Evolutionary conservation across 2,113 vertebrate genomes (phyloP).

Genomic region (Mesitornis unicolor): DNA sequence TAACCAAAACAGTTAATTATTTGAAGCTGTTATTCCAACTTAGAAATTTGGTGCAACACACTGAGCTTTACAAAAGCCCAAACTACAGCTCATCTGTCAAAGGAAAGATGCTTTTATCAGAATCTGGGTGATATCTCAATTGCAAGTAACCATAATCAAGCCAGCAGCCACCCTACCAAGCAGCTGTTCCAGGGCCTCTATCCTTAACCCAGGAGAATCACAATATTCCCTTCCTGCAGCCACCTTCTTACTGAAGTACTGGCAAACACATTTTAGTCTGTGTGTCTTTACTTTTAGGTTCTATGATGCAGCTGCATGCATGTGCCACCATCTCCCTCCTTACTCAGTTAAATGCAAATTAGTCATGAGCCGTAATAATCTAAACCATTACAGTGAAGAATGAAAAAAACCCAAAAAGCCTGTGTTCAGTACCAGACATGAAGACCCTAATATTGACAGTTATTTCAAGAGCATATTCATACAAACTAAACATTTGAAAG

Average conservation of each 20-base stretch:
- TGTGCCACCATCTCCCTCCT: not conserved
- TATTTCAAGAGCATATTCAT: not conserved
- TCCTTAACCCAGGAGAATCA: not conserved
- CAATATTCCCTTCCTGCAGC: not conserved
- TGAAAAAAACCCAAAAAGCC: not conserved
- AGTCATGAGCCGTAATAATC: not conserved
- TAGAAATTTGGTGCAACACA: not conserved
- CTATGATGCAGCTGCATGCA: fast-evolving
- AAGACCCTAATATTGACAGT: not conserved
- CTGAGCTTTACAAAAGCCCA: not conserved
- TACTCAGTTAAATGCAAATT: not conserved
- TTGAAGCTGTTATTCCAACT: not conserved
- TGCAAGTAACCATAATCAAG: not conserved
- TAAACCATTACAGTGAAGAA: not conserved
- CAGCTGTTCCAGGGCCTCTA: not conserved
- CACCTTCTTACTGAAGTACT: not conserved
- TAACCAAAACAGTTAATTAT: not conserved
- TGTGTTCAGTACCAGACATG: not conserved
- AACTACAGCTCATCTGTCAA: not conserved
- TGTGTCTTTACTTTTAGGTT: not conserved
- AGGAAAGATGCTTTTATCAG: not conserved
- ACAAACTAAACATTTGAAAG: not conserved
- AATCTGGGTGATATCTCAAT: not conserved
- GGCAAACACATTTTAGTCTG: not conserved
- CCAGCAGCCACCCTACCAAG: not conserved